Conservation (phyloP, 2,888 invertebrate genomes). For the Caenorhabditis auriculariae region DNA sequence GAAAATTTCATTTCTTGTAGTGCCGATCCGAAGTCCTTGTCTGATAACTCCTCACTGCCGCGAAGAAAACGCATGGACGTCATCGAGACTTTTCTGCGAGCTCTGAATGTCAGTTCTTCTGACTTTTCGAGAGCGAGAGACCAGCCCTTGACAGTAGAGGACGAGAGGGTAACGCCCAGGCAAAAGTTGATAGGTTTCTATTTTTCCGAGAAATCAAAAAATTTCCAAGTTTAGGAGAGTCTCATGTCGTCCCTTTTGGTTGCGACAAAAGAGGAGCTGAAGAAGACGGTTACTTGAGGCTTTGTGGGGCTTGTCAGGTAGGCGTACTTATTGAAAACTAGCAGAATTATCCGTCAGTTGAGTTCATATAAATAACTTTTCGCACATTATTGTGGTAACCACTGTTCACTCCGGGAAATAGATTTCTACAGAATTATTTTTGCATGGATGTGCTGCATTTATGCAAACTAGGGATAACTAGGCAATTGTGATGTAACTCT, state of each 20-base stretch:
- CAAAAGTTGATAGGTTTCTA: slow-evolving; percentile 44
- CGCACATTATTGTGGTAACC: too few species aligned
- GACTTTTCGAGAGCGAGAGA: slow-evolving; percentile 16
- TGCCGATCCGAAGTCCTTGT: too few species aligned
- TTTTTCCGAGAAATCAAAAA: neutral
- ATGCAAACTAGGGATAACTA: too few species aligned
- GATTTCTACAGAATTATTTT: too few species aligned
- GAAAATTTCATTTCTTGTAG: too few species aligned
- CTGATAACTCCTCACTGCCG: slow-evolving; percentile 49
- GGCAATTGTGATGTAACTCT: neutral
- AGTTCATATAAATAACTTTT: too few species aligned
- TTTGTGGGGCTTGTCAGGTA: slow-evolving; percentile 61
- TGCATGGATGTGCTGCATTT: too few species aligned
- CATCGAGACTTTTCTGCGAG: slow-evolving; percentile 18
- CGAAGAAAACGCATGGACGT: slow-evolving; percentile 30
- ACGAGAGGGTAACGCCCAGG: slow-evolving; percentile 26
- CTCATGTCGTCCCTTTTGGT: slow-evolving; percentile 62
- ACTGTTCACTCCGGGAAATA: too few species aligned
- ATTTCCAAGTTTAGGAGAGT: slow-evolving; percentile 51
- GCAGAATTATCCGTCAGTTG: too few species aligned
- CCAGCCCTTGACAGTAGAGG: slow-evolving; percentile 35
- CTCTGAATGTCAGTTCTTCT: slow-evolving; percentile 23
- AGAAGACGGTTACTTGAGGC: slow-evolving; percentile 62
- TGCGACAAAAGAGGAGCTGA: slow-evolving; percentile 62
- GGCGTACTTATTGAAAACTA: too few species aligned